A percentile compares a stretch with the other conserved stretches of the same genome.
phyloP scores from a whole-genome alignment of 2,113 vertebrate genomes.

The Acrocephalus arundinaceus region DNA sequence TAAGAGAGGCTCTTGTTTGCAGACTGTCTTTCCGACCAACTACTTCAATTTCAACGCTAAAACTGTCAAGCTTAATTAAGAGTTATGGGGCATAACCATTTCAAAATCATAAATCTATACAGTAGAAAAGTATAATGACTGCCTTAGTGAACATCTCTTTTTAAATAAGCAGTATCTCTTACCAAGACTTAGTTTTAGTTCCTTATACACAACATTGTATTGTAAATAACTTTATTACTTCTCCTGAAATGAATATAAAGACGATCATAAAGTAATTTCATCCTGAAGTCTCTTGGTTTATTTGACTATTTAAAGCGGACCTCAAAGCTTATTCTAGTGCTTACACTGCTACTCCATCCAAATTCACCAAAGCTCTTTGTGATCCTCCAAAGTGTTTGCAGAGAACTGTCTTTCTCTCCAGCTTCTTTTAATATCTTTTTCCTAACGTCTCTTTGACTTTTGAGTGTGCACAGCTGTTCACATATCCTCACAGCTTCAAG shows the following conservation, averaged over 20 bases:
- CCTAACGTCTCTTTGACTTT: background rate
- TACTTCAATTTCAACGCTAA: constrained; percentile 54
- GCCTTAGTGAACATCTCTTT: background rate
- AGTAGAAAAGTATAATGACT: constrained; percentile 8
- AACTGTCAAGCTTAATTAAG: constrained; percentile 68
- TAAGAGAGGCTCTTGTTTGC: constrained; percentile 48
- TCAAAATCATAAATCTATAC: constrained; percentile 47
- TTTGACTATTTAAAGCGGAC: constrained; percentile 34
- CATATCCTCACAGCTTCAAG: background rate
- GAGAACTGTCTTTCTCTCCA: background rate
- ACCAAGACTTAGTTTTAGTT: constrained; percentile 24
- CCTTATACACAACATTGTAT: background rate
- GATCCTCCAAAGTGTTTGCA: background rate
- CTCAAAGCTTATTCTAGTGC: background rate
- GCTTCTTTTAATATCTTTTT: background rate
- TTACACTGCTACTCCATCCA: background rate
- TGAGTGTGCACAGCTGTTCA: background rate
- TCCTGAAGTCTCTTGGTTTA: background rate
- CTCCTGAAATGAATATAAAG: constrained; percentile 34
- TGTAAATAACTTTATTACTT: constrained; percentile 29
- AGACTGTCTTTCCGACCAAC: constrained; percentile 39
- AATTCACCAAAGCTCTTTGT: background rate
- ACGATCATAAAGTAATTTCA: background rate
- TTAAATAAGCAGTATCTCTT: constrained; percentile 36
- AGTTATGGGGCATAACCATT: constrained; percentile 57